Evolutionary conservation across 2,888 invertebrate genomes (phyloP).

Genomic region (Apocheima hispidaria): DNA sequence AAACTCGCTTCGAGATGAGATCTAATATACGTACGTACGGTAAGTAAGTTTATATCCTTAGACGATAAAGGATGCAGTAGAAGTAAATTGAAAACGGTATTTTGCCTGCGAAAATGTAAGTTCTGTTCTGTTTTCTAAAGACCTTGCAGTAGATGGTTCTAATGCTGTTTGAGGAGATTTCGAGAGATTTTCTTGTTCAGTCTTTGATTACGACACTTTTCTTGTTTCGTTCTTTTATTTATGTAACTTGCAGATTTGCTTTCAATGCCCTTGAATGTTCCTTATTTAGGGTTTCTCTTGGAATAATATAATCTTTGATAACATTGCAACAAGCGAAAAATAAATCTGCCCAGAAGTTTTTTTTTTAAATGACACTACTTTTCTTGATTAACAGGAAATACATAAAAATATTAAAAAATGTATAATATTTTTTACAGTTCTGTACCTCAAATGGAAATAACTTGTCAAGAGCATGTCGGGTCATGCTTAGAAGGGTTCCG

Average conservation of each 20-base stretch:
- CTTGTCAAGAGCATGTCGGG: too few relatives aligned
- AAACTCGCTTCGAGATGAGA: conserved; percentile 47
- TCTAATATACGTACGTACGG: conserved; percentile 49
- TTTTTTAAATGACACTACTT: too few relatives aligned
- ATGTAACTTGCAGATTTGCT: conserved; percentile 2
- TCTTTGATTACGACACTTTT: conserved; percentile 21
- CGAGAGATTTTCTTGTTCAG: conserved; percentile 12
- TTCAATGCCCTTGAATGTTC: background rate
- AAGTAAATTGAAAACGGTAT: conserved; percentile 55
- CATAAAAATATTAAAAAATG: too few relatives aligned
- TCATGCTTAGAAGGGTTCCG: too few relatives aligned
- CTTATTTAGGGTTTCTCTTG: too few relatives aligned
- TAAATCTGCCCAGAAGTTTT: too few relatives aligned
- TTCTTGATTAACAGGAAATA: too few relatives aligned
- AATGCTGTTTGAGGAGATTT: conserved; percentile 21
- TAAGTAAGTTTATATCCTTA: conserved; percentile 54
- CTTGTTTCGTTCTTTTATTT: conserved; percentile 12
- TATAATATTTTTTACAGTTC: too few relatives aligned
- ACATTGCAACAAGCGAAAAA: too few relatives aligned
- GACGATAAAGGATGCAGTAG: conserved; percentile 48
- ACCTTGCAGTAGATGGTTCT: conserved; percentile 20
- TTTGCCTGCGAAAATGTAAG: conserved; percentile 37
- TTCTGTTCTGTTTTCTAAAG: conserved; percentile 20
- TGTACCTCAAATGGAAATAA: too few relatives aligned
- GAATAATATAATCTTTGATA: too few relatives aligned